Evolutionary conservation across 2,797 vertebrate species (phyloP).

Genomic region (Hemitrygon akajei): DNA sequence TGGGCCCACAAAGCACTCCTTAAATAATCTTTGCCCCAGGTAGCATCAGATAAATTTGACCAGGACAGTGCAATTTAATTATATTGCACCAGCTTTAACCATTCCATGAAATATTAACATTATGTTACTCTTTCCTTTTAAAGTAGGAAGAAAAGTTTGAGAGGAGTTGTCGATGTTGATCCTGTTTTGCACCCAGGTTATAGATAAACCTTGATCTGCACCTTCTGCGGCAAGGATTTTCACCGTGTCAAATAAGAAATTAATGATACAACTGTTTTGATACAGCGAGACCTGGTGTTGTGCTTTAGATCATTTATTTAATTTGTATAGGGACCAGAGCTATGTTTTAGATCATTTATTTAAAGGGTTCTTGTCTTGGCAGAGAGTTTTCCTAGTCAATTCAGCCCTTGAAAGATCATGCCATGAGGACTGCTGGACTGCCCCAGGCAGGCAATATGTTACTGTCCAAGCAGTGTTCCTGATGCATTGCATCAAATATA

Average conservation of each 20-base stretch:
- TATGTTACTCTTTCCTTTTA: not conserved
- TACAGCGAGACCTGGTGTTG: not conserved
- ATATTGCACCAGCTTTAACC: not conserved
- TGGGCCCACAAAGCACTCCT: not conserved
- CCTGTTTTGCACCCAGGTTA: not conserved
- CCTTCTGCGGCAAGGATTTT: not conserved
- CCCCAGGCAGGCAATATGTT: not conserved
- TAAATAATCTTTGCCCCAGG: not conserved
- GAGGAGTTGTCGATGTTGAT: not conserved
- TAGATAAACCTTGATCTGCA: not conserved
- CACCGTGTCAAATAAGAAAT: not conserved
- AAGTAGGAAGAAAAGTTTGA: conserved; percentile 6
- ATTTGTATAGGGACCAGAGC: conserved; percentile 19
- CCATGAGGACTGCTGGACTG: not conserved
- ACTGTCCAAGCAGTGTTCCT: not conserved
- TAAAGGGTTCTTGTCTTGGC: conserved; percentile 2
- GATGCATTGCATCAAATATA: not conserved
- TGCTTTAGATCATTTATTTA: conserved; percentile 34
- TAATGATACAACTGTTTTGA: conserved; percentile 24
- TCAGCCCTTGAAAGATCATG: not conserved
- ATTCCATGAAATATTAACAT: not conserved
- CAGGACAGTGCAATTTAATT: not conserved
- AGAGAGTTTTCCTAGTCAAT: not conserved
- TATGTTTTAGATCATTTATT: conserved; percentile 28
- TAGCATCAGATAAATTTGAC: not conserved